Evolutionary conservation across 2,113 vertebrate genomes (phyloP).

Genomic region (Formicarius rufipectus): DNA sequence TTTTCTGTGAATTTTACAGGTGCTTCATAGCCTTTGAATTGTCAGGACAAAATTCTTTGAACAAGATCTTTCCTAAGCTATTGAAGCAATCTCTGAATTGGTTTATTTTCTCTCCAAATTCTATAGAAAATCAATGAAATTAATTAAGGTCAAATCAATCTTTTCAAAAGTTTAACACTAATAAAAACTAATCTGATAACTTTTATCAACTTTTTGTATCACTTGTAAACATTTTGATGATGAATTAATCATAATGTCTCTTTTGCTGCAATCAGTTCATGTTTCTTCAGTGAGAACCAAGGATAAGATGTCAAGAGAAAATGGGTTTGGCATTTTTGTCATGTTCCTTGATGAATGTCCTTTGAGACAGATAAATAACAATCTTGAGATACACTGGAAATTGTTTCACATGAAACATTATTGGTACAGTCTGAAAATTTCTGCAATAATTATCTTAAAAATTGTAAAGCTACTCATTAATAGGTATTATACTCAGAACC

Average conservation of each 20-base stretch:
- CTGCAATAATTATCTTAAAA: neutral
- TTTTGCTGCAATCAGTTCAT: neutral
- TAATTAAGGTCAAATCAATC: neutral
- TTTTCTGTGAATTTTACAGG: neutral
- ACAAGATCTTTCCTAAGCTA: neutral
- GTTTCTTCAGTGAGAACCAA: neutral
- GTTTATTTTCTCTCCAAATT: neutral
- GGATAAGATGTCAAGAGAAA: neutral
- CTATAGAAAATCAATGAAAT: neutral
- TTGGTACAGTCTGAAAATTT: neutral
- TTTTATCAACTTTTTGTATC: neutral
- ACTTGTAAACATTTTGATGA: neutral
- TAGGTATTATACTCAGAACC: neutral
- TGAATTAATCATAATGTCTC: neutral
- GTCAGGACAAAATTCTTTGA: neutral
- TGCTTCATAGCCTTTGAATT: neutral
- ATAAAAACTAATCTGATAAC: neutral
- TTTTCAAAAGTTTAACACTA: neutral
- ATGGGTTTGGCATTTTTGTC: neutral
- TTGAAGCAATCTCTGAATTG: neutral
- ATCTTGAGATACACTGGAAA: neutral
- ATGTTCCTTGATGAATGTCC: neutral
- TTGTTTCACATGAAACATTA: neutral
- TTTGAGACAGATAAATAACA: neutral
- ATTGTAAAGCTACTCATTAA: neutral